Evolutionary conservation across 2,113 vertebrate species (phyloP), one percentile per base, ranked within the genome.

Genomic region (Centropus bengalensis): DNA sequence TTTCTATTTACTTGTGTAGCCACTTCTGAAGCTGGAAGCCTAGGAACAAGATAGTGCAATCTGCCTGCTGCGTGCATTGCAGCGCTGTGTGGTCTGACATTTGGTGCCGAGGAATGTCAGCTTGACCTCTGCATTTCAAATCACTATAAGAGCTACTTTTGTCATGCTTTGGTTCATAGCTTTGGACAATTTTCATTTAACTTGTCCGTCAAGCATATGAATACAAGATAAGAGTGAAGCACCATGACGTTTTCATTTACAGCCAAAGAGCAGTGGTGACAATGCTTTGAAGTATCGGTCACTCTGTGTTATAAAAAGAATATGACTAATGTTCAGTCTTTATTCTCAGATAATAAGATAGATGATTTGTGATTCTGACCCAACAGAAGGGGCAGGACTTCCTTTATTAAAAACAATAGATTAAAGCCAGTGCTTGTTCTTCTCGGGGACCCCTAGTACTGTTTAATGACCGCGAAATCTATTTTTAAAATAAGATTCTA

Each of bases 351-450:
- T 97, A 97, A 95, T 91, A 95, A 96, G 89, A 94, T 91, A 83
- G 84, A 96, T 97, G 94, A 96, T 97, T 96, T 98, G 93, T 95
- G 89, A 96, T 96, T 97, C 71, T 97, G 84, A 95, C 96, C 95
- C 88, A 89, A 60, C 77, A 93, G 90, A 94, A 82, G 59, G 68
- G 87, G 69, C 95, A 93, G 90, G 85, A 93, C 83, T 93, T 73
- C 86, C 83, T 96, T 96, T 96, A 97, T 97, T 96, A 96, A 96
- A 96, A 96, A 96, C 82, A 96, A 96, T 90, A 94, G 75, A 90
- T 82, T 93, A 70, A 93, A 92, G 83, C 49, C 77, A 77, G 51
- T 5, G 32, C 64, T 94, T 78, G 94, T 68, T 82, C 81, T 84
- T 96, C 55, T 93, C 77, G 68, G 71, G 64, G 90, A 94, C 62